Evolutionary conservation across 2,113 vertebrate genomes (phyloP).

Genomic region (Mormyrus iriodes): DNA sequence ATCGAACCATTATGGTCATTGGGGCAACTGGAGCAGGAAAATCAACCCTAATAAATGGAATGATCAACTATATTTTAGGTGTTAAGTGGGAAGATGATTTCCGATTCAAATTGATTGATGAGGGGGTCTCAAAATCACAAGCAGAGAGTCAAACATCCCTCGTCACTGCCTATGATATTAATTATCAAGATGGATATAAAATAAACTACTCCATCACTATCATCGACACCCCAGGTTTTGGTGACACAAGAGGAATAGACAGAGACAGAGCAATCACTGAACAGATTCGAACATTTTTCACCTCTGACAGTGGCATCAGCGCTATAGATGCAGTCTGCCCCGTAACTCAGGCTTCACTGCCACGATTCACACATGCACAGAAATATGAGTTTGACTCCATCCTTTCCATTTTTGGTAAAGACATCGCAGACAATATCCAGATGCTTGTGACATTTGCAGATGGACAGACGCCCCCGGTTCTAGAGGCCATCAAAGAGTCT

Average conservation of each 20-base stretch:
- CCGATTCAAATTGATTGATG: slow-evolving; percentile 39
- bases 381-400: slow-evolving; percentile 42
- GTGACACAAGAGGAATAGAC: slow-evolving; percentile 36
- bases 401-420: slow-evolving; percentile 44
- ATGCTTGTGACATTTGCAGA: slow-evolving; percentile 43
- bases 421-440: slow-evolving; percentile 38
- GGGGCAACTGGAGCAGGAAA: slow-evolving; percentile 45
- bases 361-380: slow-evolving; percentile 28
- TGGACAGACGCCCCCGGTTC: slow-evolving; percentile 29
- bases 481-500: slow-evolving; percentile 33
- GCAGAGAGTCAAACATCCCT: slow-evolving; percentile 42
- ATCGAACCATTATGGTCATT: slow-evolving; percentile 40
- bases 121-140: slow-evolving; percentile 33
- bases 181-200: slow-evolving; percentile 21
- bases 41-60: slow-evolving; percentile 41
- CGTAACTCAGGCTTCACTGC: slow-evolving; percentile 38
- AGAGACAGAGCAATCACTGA: slow-evolving; percentile 30
- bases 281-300: slow-evolving; percentile 35
- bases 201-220: slow-evolving; percentile 41
- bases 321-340: slow-evolving; percentile 43
- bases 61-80: slow-evolving; percentile 46
- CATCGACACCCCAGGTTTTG: slow-evolving; percentile 49
- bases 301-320: slow-evolving; percentile 6
- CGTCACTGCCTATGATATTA: slow-evolving; percentile 40
- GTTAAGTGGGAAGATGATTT: slow-evolving; percentile 39